phyloP scores from a whole-genome alignment of 2,113 vertebrate genomes.

The Rhinolophus sinicus region DNA sequence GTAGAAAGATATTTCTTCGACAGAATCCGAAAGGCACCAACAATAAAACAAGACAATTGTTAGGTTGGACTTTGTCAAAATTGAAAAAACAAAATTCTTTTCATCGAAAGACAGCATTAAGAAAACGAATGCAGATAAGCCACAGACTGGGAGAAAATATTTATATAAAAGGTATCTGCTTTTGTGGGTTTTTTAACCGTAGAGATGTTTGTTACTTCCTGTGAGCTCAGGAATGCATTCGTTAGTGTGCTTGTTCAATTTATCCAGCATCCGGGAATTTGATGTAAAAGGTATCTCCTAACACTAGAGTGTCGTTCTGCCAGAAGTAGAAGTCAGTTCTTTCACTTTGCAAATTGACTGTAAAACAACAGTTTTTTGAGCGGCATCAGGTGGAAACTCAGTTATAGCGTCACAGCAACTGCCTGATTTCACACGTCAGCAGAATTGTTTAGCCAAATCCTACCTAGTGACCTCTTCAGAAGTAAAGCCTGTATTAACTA shows the following conservation, averaged over 20 bases:
- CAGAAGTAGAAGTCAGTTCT: background rate
- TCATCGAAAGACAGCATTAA: background rate
- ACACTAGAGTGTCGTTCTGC: background rate
- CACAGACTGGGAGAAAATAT: background rate
- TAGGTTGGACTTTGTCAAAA: constrained; percentile 25
- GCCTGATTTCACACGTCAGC: background rate
- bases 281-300: background rate
- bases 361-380: constrained; percentile 24
- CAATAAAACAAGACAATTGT: background rate
- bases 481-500: background rate
- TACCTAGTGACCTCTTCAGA: background rate
- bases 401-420: background rate
- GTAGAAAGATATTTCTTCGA: background rate
- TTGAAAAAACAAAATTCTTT: background rate
- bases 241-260: background rate
- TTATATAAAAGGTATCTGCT: background rate
- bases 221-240: background rate
- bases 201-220: background rate
- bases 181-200: background rate
- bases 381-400: background rate
- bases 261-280: background rate
- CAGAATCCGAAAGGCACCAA: background rate
- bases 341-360: constrained; percentile 11
- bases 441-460: background rate
- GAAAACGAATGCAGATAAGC: background rate